Base-by-base conservation (phyloP, 2,113 vertebrate species). In the Pogona vitticeps region DNA sequence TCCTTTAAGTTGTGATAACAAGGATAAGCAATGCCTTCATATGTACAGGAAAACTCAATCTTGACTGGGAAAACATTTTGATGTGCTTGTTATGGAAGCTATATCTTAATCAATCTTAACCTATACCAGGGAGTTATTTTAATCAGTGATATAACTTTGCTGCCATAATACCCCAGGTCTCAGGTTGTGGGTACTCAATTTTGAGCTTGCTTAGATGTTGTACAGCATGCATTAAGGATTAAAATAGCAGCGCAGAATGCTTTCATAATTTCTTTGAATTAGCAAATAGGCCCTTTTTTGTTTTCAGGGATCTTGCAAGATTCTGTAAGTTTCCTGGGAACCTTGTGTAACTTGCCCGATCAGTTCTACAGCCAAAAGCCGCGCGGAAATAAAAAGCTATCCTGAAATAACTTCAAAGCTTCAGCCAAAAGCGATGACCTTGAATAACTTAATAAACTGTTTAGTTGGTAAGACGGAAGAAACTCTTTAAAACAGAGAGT, bases 361-460 rank as follows among this genome's bases (percentile, higher is more conserved):
- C 20, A 81, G 76, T 82, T 12, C 71, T 75, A 38, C 23, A 86
- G 71, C 83, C 77, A 91, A 91, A 63, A 93, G 71, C 33, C 89
- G 79, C 80, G 80, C n/a, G 13, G 38, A 63, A 84, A 84, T 79
- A 67, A 71, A 65, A 81, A 72, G 76, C 46, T 92, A 78, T 88
- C 85, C 78, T 85, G 80, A 89, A 93, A 88, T 81, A 85, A 88
- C 87, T 90, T 89, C 72, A 73, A 90, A 88, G 28, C 52, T 10
- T 73, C 82, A 89, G 83, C 65, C 77, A 79, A 76, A 71, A 81
- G 75, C 88, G 33, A 78, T 46, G 79, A 56, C 26, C 40, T 77
- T 9, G 8, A 89, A 77, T 75, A 15, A n/a, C 87, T 91, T 75
- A 93, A 89, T 13, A 79, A 86, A 76, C 59, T 67, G 17, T 65